Conservation (phyloP, 53 echinoderm and acorn worm genomes). For the Echinometra lucunter region DNA sequence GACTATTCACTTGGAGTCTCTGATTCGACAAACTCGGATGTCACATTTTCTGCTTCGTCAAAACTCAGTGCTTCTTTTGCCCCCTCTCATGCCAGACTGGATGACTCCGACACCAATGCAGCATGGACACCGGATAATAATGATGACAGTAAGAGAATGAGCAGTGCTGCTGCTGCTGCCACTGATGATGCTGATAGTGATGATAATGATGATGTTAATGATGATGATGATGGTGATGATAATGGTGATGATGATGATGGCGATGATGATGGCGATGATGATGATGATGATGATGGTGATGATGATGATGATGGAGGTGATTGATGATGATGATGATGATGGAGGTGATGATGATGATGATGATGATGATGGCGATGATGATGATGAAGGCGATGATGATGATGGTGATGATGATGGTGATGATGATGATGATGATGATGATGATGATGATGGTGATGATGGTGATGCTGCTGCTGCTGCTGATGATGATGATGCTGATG, state of each 20-base stretch:
- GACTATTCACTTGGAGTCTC: conserved; percentile 20
- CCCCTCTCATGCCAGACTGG: neutral
- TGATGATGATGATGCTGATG: neutral
- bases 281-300: conserved; percentile 51
- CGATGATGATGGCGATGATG: neutral
- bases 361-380: conserved; percentile 42
- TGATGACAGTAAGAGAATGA: conserved; percentile 7
- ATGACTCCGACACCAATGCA: neutral
- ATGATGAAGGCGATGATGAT: conserved; percentile 26
- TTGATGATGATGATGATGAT: conserved; percentile 54
- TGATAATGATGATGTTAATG: neutral
- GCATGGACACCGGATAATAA: conserved; percentile 21
- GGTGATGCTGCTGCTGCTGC: neutral
- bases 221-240: neutral
- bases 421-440: neutral
- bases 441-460: neutral
- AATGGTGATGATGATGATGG: neutral
- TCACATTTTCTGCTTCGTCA: neutral
- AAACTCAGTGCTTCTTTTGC: neutral
- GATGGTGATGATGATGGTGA: conserved; percentile 42
- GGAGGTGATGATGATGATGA: conserved; percentile 29
- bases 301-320: conserved; percentile 43
- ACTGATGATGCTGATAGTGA: neutral
- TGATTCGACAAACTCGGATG: neutral
- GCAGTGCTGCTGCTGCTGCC: neutral